Base-by-base conservation (phyloP, 2,797 vertebrate genomes). In the Arctocebus calabarensis region DNA sequence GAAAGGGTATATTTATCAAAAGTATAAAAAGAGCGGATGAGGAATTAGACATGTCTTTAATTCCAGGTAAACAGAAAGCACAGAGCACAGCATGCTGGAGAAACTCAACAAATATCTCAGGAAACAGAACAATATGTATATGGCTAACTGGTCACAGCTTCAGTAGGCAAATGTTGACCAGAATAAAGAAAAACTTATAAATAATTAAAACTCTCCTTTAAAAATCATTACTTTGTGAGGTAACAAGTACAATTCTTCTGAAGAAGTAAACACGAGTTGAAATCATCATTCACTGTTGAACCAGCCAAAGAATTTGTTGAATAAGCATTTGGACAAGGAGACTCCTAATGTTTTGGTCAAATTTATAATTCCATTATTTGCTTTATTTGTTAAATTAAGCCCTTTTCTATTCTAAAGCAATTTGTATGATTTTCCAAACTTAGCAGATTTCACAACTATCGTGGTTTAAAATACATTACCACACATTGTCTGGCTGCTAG, bases 71-170 rank as follows among this genome's bases (percentile, higher is more conserved):
- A 52, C 0, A 48, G 13, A 68, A 92, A 94, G 82, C 27, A 88
- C 2, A 61, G 13, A 83, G 40, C 32, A 77, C 2, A 93, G 23
- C 8, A 22, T 22, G 70, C 14, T 71, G 45, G 14, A 83, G 37
- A 92, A 93, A 75, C 16, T 87, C 71, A 77, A 29, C 79, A 73
- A 94, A 52, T 62, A 74, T 27, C 73, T 94, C 62, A 89, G 52
- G 16, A 66, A 87, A 64, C 23, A 84, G 34, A 75, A 77, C 19
- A 91, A 68, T 23, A 48, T 48, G 34, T 43, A 95, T 40, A 79
- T 70, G 62, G 70, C n/a, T 82, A 66, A 93, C 0, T 87, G 66
- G 66, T 9, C 11, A 70, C n/a, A 45, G 83, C 29, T 91, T 84
- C 40, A 70, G n/a, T 17, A 71, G 43, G 81, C 14, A 74, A 6